These are phyloP conservation scores for Sphaerodactylus townsendi DNA, from an alignment of 2,113 vertebrate species.

Conservation along the genomic window DNA sequence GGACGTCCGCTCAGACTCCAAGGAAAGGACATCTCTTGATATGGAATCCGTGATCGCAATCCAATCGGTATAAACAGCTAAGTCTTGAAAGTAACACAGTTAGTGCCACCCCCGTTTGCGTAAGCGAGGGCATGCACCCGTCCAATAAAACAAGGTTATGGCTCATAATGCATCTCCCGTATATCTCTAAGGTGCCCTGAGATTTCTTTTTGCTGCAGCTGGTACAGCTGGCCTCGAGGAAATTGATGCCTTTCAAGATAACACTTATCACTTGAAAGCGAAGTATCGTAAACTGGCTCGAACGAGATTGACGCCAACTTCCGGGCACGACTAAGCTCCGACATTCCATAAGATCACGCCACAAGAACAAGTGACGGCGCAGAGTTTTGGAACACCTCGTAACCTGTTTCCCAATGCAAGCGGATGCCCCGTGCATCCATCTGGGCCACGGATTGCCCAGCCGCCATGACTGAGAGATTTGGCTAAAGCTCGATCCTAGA, in stretches of 20 bases:
- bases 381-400: not conserved
- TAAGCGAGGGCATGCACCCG: not conserved
- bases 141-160: no score
- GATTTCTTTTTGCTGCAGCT: not conserved
- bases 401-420: not conserved
- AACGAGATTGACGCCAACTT: not conserved
- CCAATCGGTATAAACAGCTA: not conserved
- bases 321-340: conserved; percentile 12
- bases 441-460: not conserved
- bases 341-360: conserved; percentile 2
- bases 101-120: not conserved
- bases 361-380: conserved; percentile 1
- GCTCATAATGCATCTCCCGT: not conserved
- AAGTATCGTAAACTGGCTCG: conserved; percentile 3
- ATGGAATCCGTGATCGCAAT: not conserved
- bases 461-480: not conserved
- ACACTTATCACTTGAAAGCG: not conserved
- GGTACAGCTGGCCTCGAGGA: not conserved
- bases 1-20: not conserved
- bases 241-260: not conserved
- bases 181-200: not conserved
- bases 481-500: not conserved
- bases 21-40: conserved; percentile 16
- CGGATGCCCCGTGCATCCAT: not conserved
- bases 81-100: not conserved